Evolutionary conservation across 1,140 invertebrate species (phyloP), one percentile per base, ranked within the genome.

Genomic region (Capitella teleta): DNA sequence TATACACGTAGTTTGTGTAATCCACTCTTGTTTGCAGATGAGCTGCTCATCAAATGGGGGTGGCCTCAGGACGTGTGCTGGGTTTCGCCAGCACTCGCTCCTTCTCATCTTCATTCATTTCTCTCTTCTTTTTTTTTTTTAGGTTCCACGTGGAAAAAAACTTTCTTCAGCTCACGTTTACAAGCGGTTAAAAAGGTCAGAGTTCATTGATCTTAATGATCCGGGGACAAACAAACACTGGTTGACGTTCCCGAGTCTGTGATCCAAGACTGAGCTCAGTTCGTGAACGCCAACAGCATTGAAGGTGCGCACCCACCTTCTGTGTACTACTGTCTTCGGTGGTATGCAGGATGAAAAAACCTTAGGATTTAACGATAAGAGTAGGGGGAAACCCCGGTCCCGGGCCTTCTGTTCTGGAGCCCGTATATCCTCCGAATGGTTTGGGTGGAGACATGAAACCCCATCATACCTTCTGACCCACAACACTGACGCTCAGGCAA

Each of bases 51-150:
- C 43, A 90, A 86, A 74, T 98, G 91, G 89, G 94, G 93, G 44
- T 98, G 92, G 90, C 93, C 94, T 8, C 94, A 98, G 76, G 96
- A 98, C 79, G 92, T 99, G 5, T 99, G 96, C 95, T 69, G 60
- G 10, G 16, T 6, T 40, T 40, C 25, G 12, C 25, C 21, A 21
- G 19, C 21, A 10, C 16, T 0, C 16, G 10, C 32, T 34, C 10
- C 10, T 12, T 34, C 10, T 38, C 16, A 4, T 40, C 21, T 40
- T 16, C n/a, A 21, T 21, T 21, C 25, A 10, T 21, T 40, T 16
- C 8, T 16, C 38, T 40, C 25, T 40, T 34, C 10, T 12, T 34
- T 12, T 34, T 6, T 40, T 14, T 40, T 21, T 25, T 26, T n/a
- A 10, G 8, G 28, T 21, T 26, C 96, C 96, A 74, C 92, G 96